Evolutionary conservation across 2,113 vertebrate genomes (phyloP).

Genomic region (Muntiacus muntjak): DNA sequence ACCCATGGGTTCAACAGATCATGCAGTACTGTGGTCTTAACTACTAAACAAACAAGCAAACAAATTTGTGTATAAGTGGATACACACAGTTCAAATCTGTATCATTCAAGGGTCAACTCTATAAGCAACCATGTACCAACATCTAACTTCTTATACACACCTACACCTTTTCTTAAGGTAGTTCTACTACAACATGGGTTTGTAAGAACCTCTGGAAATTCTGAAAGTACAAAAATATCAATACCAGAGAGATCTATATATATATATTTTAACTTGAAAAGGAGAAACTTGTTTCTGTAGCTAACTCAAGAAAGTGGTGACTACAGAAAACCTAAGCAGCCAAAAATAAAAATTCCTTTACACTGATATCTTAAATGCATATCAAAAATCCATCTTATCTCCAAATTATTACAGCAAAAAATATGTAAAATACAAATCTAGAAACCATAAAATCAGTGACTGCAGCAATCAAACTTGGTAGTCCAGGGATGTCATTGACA

Average conservation of each 20-base stretch:
- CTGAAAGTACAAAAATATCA: conserved; percentile 6
- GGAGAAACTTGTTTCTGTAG: not conserved
- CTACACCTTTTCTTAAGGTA: not conserved
- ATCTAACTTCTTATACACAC: not conserved
- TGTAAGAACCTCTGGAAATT: not conserved
- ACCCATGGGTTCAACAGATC: not conserved
- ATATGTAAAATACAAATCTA: not conserved
- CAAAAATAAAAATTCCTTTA: not conserved
- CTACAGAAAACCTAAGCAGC: not conserved
- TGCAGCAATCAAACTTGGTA: not conserved
- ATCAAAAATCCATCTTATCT: not conserved
- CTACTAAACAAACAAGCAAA: not conserved
- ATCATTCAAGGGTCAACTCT: not conserved
- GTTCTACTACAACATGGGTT: not conserved
- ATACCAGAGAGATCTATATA: not conserved
- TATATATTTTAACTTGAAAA: not conserved
- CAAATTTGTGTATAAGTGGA: not conserved
- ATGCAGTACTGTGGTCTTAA: not conserved
- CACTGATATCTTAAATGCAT: not conserved
- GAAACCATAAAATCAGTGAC: not conserved
- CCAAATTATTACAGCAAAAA: not conserved
- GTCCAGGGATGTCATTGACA: not conserved
- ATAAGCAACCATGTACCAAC: not conserved
- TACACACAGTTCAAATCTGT: not conserved
- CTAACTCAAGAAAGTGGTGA: not conserved